Conservation (phyloP, 2,888 invertebrate species). For the Ophion obscuratus region DNA sequence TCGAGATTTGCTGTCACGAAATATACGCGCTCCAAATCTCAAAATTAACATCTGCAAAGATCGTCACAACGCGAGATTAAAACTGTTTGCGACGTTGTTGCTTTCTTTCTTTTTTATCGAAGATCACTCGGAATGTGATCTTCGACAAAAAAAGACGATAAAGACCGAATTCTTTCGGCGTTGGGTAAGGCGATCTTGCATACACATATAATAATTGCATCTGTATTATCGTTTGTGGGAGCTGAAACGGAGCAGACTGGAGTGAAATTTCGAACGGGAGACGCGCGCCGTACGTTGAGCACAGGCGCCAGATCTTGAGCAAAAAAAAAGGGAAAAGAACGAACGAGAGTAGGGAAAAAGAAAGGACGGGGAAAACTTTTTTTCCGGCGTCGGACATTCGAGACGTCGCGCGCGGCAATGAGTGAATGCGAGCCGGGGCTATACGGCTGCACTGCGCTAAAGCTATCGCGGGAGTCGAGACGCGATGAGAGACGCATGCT, state of each 20-base stretch:
- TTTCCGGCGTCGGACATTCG: slow-evolving; percentile 72
- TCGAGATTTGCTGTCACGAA: background rate
- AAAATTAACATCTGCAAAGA: too few species aligned
- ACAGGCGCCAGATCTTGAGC: slow-evolving; percentile 60
- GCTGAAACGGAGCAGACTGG: background rate
- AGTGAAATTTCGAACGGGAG: slow-evolving; percentile 38
- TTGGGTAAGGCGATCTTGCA: background rate
- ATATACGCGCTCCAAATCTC: too few species aligned
- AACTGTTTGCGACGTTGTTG: too few species aligned
- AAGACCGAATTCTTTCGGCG: too few species aligned
- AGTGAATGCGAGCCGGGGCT: slow-evolving; percentile 32
- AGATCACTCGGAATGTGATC: too few species aligned
- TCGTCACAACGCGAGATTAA: too few species aligned
- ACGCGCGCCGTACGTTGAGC: slow-evolving; percentile 1
- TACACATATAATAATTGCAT: background rate
- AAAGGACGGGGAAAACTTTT: slow-evolving; percentile 69
- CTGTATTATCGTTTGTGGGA: background rate
- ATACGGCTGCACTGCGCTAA: background rate
- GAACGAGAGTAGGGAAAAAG: slow-evolving; percentile 1
- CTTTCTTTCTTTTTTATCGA: too few species aligned
- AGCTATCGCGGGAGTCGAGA: slow-evolving; percentile 45
- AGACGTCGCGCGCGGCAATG: slow-evolving; percentile 69
- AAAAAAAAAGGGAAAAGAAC: background rate
- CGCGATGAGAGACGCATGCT: slow-evolving; percentile 48
- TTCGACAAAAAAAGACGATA: too few species aligned